Evolutionary conservation across 2,797 vertebrate species (phyloP).

Genomic region (Nannoperca obscura): DNA sequence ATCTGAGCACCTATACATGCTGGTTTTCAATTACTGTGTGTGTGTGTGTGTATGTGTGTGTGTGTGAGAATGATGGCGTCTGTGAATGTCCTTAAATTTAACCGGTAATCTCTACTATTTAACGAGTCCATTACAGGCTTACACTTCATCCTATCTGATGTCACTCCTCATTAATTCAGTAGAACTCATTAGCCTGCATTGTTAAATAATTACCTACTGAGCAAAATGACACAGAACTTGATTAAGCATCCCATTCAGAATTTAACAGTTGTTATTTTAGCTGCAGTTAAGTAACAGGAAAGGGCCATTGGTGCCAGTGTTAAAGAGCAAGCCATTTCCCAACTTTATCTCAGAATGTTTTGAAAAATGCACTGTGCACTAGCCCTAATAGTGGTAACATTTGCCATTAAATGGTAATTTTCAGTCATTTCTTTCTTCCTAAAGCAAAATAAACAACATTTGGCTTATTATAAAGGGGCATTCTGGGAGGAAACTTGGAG

Average conservation of each 20-base stretch:
- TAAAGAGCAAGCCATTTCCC: conserved; percentile 11
- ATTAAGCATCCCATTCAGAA: conserved; percentile 72
- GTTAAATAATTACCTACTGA: conserved; percentile 81
- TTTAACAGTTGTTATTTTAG: conserved; percentile 62
- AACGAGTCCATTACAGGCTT: conserved; percentile 77
- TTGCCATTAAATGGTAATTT: conserved; percentile 26
- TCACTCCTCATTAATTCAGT: conserved; percentile 79
- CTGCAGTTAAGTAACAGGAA: conserved; percentile 36
- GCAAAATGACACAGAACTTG: conserved; percentile 71
- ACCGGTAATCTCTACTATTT: conserved; percentile 67
- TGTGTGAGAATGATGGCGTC: conserved; percentile 7
- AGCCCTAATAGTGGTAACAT: neutral
- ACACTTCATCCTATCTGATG: conserved; percentile 74
- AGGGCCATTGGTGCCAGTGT: neutral
- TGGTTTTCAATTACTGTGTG: conserved; percentile 18
- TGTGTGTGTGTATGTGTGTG: conserved; percentile 1
- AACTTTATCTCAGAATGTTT: conserved; percentile 4
- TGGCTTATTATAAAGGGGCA: neutral
- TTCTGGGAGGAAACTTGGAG: neutral
- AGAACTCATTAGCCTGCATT: conserved; percentile 78
- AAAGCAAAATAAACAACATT: conserved; percentile 21
- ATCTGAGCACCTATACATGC: neutral
- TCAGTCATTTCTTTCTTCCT: conserved; percentile 1
- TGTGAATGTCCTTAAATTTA: conserved; percentile 45
- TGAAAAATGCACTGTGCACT: neutral